Evolutionary conservation across 2,113 vertebrate genomes (phyloP).

Genomic region (Setophaga kirtlandii): DNA sequence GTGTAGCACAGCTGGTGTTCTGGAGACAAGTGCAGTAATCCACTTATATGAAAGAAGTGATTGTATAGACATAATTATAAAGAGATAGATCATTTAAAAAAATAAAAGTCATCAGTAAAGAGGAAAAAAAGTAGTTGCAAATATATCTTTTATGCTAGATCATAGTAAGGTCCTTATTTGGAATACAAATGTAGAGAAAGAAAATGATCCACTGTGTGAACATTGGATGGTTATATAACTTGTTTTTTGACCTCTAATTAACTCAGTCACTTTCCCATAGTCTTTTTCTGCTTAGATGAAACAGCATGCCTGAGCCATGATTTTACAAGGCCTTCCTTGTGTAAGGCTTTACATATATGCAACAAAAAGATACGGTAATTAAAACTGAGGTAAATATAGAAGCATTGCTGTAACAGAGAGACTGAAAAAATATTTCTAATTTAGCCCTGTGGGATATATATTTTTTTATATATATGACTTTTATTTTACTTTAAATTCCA

Average conservation of each 20-base stretch:
- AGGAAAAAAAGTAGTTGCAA: background rate
- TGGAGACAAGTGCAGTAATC: background rate
- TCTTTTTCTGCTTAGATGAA: background rate
- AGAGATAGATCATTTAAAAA: background rate
- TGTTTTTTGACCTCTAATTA: background rate
- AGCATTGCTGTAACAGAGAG: background rate
- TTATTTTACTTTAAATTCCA: background rate
- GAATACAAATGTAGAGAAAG: background rate
- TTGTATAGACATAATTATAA: background rate
- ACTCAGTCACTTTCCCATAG: background rate
- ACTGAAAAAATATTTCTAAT: background rate
- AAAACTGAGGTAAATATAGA: background rate
- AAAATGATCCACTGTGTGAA: background rate
- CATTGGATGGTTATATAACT: rapidly evolving
- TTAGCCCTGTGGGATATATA: background rate
- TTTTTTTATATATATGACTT: background rate
- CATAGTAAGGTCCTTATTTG: background rate
- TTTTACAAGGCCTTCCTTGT: background rate
- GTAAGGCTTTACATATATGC: background rate
- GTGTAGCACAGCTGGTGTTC: conserved; percentile 15
- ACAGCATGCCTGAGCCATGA: background rate
- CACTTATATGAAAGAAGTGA: background rate
- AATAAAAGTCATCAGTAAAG: background rate
- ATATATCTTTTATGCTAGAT: background rate
- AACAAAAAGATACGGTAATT: background rate